These are phyloP conservation scores for Gryllus bimaculatus DNA, from an alignment of 1,140 invertebrate species.

Conservation along the genomic window DNA sequence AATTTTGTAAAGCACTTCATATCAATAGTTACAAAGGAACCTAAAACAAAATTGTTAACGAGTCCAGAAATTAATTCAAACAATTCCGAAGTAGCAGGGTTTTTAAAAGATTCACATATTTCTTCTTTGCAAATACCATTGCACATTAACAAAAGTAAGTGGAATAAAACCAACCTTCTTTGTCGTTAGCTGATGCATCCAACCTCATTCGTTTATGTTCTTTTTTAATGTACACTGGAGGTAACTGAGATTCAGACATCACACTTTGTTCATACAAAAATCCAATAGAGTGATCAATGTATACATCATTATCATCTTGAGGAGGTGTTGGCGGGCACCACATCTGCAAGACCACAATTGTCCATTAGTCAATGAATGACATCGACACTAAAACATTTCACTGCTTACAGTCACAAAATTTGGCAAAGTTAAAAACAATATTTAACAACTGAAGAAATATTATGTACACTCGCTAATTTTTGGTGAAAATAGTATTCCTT, in stretches of 20 bases:
- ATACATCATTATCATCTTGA: slow-evolving; percentile 80
- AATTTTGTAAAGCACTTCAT: too few species aligned
- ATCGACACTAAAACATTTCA: not conserved
- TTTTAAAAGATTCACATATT: too few species aligned
- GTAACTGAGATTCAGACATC: slow-evolving; percentile 74
- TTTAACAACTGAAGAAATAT: not conserved
- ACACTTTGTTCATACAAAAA: slow-evolving; percentile 76
- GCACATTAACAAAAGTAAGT: too few species aligned
- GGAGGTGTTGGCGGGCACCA: slow-evolving; percentile 94
- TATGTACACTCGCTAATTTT: not conserved
- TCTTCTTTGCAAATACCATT: too few species aligned
- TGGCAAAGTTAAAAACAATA: not conserved
- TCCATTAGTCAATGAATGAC: not conserved
- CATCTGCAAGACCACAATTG: slow-evolving; percentile 49
- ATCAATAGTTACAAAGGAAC: too few species aligned
- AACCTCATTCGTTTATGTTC: slow-evolving; percentile 62
- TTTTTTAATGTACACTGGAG: slow-evolving; percentile 75
- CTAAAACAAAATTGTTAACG: too few species aligned
- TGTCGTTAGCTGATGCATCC: slow-evolving; percentile 39
- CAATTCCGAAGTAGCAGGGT: too few species aligned
- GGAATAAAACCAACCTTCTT: slow-evolving; percentile 31
- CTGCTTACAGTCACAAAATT: not conserved
- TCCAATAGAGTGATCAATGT: slow-evolving; percentile 73
- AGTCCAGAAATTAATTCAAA: too few species aligned
- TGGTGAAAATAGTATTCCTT: too few species aligned